Percentiles rank a stretch among this genome's conserved stretches.
These are phyloP conservation scores for Adineta ricciae DNA, from an alignment of 2,888 invertebrate species.

Conservation along the genomic window DNA sequence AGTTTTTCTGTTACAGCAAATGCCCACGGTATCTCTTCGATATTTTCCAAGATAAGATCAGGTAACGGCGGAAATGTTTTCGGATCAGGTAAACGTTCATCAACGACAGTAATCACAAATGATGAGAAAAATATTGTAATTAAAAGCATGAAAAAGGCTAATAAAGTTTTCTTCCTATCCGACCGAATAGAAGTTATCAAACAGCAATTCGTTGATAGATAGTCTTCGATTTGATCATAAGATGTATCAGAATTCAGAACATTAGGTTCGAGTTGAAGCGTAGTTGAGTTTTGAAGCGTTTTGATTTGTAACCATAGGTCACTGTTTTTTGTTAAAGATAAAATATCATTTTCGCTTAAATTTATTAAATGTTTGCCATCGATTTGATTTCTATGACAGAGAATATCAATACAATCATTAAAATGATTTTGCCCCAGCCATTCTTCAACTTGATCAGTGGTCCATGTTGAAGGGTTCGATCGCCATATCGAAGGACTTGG, in stretches of 20 bases:
- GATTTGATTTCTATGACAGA: not conserved
- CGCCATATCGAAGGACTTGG: not conserved
- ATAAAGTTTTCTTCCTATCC: slow-evolving; percentile 3
- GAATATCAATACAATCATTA: not conserved
- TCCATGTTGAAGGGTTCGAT: not conserved
- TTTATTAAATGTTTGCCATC: not conserved
- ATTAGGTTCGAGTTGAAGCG: not conserved
- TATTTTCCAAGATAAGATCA: slow-evolving; percentile 92
- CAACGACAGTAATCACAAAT: slow-evolving; percentile 96
- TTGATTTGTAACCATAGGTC: not conserved
- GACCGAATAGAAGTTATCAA: not conserved
- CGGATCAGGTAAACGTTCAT: slow-evolving; percentile 86
- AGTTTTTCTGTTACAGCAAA: slow-evolving; percentile 95
- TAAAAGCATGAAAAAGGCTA: not conserved
- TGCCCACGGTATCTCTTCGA: slow-evolving; percentile 93
- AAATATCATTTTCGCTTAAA: not conserved
- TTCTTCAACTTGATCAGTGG: not conserved
- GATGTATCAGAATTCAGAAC: not conserved
- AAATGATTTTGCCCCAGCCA: not conserved
- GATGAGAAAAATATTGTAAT: slow-evolving; percentile 35
- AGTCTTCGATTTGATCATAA: not conserved
- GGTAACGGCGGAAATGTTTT: slow-evolving; percentile 96
- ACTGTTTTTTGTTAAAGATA: not conserved
- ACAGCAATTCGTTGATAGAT: not conserved
- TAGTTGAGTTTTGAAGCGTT: not conserved